Evolutionary conservation across 1,140 invertebrate genomes (phyloP).

Genomic region (Drosophila kepulauana): DNA sequence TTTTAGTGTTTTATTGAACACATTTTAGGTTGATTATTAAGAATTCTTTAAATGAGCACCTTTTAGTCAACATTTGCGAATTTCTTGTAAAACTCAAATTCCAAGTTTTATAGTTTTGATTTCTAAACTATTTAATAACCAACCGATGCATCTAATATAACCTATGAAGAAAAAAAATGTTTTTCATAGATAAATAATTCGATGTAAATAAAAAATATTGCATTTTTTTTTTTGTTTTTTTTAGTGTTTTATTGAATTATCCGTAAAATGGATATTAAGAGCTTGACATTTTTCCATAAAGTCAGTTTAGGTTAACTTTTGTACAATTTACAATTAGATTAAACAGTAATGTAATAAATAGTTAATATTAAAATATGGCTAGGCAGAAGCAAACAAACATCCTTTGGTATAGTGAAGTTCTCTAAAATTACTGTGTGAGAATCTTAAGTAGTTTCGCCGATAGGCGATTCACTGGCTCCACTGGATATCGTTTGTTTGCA

Average conservation of each 20-base stretch:
- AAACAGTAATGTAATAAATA: neutral
- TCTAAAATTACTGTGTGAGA: slow-evolving; percentile 39
- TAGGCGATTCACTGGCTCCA: slow-evolving; percentile 62
- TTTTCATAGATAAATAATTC: too few species aligned
- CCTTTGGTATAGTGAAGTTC: neutral
- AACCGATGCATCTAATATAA: too few species aligned
- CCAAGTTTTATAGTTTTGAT: too few species aligned
- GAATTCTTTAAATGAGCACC: too few species aligned
- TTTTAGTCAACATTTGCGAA: too few species aligned
- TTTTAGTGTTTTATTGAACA: too few species aligned
- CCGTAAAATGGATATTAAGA: neutral
- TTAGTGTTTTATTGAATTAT: slow-evolving; percentile 13
- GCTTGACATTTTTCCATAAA: neutral
- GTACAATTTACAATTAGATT: neutral
- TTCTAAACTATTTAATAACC: too few species aligned
- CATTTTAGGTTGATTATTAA: too few species aligned
- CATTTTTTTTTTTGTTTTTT: neutral
- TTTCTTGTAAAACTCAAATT: too few species aligned
- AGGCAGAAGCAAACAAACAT: neutral
- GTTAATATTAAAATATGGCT: neutral
- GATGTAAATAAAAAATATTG: neutral
- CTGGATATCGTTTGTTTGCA: slow-evolving; percentile 20
- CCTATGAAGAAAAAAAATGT: too few species aligned
- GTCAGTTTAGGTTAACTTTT: neutral
- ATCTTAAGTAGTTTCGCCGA: slow-evolving; percentile 66